Percentiles rank a stretch among this genome's conserved stretches.
Conservation (phyloP, 2,888 invertebrate genomes). For the Taphrorychus bicolor region DNA sequence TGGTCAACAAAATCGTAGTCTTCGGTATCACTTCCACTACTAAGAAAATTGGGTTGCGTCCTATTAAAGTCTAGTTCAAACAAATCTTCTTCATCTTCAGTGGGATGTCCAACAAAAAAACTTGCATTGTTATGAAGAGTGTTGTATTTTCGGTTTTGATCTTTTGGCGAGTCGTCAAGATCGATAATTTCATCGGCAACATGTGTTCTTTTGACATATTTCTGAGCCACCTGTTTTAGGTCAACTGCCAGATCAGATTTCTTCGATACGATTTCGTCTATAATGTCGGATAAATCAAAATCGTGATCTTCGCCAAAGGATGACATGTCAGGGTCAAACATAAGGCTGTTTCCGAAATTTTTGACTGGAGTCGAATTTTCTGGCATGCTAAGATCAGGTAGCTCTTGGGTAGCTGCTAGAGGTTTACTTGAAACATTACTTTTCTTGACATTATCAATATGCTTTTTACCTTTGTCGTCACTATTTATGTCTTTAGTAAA, state of each 20-base stretch:
- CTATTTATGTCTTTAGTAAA: neutral
- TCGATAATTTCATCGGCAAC: conserved; percentile 2
- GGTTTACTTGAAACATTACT: conserved; percentile 39
- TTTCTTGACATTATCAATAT: neutral
- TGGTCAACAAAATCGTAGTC: conserved; percentile 34
- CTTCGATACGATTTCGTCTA: conserved; percentile 61
- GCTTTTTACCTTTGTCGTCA: conserved; percentile 23
- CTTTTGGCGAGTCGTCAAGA: neutral
- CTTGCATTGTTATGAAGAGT: conserved; percentile 38
- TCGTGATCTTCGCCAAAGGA: conserved; percentile 57
- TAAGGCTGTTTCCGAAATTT: conserved; percentile 8
- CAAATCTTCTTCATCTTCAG: conserved; percentile 63
- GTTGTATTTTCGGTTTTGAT: neutral
- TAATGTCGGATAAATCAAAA: conserved; percentile 63
- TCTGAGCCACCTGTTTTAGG: neutral
- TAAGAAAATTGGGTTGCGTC: conserved; percentile 17
- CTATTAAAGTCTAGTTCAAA: conserved; percentile 67
- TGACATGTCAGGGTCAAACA: conserved; percentile 50
- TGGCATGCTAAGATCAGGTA: conserved; percentile 20
- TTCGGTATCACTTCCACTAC: conserved; percentile 25
- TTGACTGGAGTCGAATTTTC: conserved; percentile 47
- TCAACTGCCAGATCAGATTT: conserved; percentile 35
- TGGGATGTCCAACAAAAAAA: conserved; percentile 49
- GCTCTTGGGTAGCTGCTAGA: conserved; percentile 51
- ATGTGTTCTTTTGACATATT: neutral